These are phyloP conservation scores for Vulpes vulpes DNA, from an alignment of 2,113 vertebrate species.

Conservation along the genomic window DNA sequence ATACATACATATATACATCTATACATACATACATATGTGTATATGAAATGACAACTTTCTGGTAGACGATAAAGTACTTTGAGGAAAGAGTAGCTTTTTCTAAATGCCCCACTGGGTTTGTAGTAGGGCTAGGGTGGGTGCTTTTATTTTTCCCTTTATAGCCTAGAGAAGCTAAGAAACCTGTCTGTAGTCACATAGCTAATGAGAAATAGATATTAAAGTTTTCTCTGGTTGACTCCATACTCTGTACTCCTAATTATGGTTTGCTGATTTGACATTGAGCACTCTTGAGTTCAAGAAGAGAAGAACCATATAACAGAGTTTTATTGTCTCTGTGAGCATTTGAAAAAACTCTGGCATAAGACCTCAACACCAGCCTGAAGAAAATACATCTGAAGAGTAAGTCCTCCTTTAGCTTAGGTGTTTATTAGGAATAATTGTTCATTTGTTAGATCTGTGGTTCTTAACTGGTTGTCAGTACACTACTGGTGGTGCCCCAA, in stretches of 20 bases:
- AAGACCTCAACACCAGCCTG: neutral
- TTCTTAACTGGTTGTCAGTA: neutral
- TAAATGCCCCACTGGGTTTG: neutral
- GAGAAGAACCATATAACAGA: neutral
- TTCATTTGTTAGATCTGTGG: neutral
- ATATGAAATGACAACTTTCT: neutral
- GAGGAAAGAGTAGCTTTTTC: neutral
- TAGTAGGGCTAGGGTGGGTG: neutral
- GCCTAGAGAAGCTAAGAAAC: neutral
- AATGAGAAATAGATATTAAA: neutral
- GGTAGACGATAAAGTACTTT: neutral
- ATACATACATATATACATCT: neutral
- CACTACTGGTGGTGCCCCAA: neutral
- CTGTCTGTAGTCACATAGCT: neutral
- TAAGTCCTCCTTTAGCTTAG: neutral
- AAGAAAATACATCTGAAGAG: neutral
- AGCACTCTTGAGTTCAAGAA: neutral
- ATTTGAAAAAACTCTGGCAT: neutral
- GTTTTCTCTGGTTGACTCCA: neutral
- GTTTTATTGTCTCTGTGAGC: neutral
- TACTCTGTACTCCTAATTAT: neutral
- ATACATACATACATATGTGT: neutral
- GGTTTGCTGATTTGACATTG: neutral
- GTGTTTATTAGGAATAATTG: neutral
- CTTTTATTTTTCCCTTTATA: constrained; percentile 18